Conservation (phyloP, 2,113 vertebrate species). For the Candoia aspera region DNA sequence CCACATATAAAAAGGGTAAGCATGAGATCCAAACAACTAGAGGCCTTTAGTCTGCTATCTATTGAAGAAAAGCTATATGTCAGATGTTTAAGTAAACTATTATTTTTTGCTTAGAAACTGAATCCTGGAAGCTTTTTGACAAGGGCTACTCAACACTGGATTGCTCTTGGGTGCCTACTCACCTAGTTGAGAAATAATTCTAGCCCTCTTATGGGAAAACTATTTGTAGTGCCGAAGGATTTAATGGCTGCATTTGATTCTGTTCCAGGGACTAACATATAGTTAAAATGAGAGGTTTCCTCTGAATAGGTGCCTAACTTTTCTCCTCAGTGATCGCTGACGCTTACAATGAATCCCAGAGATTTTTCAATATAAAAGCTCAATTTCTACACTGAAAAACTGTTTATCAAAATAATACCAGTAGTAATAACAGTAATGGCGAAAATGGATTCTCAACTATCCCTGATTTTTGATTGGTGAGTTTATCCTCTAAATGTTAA, state of each 20-base stretch:
- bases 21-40: neutral
- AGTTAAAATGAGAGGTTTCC: neutral
- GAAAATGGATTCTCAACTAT: too few species aligned
- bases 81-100: neutral
- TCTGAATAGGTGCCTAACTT: neutral
- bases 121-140: neutral
- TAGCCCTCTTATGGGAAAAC: neutral
- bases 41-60: neutral
- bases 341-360: neutral
- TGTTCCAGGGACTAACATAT: neutral
- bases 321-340: neutral
- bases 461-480: too few species aligned
- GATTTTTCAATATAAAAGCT: neutral
- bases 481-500: too few species aligned
- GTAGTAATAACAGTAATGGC: too few species aligned
- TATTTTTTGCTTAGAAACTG: neutral
- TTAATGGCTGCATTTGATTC: neutral
- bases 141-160: neutral
- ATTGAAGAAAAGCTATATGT: neutral
- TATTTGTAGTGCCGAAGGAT: neutral
- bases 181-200: neutral
- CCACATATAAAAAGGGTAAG: neutral
- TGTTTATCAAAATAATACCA: too few species aligned
- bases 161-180: neutral
- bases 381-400: too few species aligned